Evolutionary conservation across 2,888 invertebrate species (phyloP).

Genomic region (Empis livida): DNA sequence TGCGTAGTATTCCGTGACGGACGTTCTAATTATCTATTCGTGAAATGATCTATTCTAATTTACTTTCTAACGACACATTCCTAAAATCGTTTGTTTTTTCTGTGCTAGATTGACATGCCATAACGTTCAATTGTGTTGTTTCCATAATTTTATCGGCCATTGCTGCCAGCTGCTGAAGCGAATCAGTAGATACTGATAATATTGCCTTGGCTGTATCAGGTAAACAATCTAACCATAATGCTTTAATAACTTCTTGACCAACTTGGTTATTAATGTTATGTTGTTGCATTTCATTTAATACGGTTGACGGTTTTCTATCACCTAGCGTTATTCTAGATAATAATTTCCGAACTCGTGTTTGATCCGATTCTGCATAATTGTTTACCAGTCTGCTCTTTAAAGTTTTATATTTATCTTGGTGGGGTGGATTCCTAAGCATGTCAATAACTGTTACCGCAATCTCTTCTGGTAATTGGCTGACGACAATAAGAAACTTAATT

Average conservation of each 20-base stretch:
- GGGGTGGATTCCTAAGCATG: neutral
- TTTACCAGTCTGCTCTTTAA: too few relatives aligned
- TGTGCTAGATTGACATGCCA: neutral
- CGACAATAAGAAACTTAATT: neutral
- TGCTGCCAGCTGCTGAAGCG: too few relatives aligned
- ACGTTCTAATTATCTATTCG: neutral
- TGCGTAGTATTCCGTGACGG: neutral
- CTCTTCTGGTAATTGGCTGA: neutral
- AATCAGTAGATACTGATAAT: too few relatives aligned
- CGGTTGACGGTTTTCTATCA: neutral
- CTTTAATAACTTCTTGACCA: neutral
- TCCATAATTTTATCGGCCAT: neutral
- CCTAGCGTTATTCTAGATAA: neutral
- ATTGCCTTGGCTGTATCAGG: neutral
- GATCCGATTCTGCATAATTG: neutral
- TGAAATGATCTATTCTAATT: neutral
- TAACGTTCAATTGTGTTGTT: neutral
- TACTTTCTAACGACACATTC: neutral
- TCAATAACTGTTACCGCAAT: neutral
- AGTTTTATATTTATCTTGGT: neutral
- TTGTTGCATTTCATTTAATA: neutral
- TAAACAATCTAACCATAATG: neutral
- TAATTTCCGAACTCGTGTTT: neutral
- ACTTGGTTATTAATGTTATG: neutral
- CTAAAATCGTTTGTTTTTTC: neutral